Base-by-base conservation (phyloP, 2,888 invertebrate genomes). In the Invenusta paracnida region DNA sequence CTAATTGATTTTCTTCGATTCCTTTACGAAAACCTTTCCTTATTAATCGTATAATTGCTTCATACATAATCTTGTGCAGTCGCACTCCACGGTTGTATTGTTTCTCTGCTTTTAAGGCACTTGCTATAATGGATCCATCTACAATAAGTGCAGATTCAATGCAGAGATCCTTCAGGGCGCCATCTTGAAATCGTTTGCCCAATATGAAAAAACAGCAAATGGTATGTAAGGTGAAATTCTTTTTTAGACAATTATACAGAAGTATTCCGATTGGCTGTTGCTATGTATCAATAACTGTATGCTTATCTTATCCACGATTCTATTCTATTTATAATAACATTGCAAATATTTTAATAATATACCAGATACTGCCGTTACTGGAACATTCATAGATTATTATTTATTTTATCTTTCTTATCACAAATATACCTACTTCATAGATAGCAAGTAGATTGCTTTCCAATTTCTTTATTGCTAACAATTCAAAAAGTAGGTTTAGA, bases 41-140 rank as follows among this genome's bases (percentile, higher is more conserved):
- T 73, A 73, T 73, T 23, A 73, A 73, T 73, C 73, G 73, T 23
- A 73, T 73, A 5, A 73, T 73, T 73, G 25, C 73, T 73, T 73
- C 73, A 73, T 73, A 73, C 25, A 73, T 25, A 73, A 73, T 73
- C 73, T 73, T 73, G 27, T 73, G 73, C 17, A 73, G 73, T 73
- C 73, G 17, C 73, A 73, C 73, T 73, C 73, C 25, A 73, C 73
- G 73, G 23, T 73, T 73, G 73, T 73, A 73, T 23, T 73, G 73
- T 23, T 73, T 73, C 23, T 73, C 73, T 73, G 73, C 73, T 11
- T 11, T 11, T 13, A 73, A 73, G 73, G 73, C 73, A 73, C 25
- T 73, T 73, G 73, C 73, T 73, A 23, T 48, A n/a, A n/a, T 73
- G 73, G 73, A 73, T 73, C 73, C 73, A 73, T 73, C 73, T 73